Conservation (phyloP, 2,113 vertebrate genomes). For the Collichthys lucidus region DNA sequence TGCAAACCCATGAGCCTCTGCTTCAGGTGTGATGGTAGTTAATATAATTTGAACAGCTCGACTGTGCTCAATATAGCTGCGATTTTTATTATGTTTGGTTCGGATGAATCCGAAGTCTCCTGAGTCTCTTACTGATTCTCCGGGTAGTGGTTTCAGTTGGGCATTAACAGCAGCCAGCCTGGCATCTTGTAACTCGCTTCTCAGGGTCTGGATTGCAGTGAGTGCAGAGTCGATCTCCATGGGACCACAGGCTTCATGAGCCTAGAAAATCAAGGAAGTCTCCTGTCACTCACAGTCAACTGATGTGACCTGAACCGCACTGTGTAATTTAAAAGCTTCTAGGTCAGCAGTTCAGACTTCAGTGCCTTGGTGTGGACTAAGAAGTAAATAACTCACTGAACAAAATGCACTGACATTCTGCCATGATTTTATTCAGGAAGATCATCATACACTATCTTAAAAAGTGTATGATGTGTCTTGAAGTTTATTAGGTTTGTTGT, state of each 20-base stretch:
- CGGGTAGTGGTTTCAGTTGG: conserved; percentile 95
- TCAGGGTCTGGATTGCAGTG: conserved; percentile 92
- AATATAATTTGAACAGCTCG: background rate
- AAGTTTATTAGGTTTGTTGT: background rate
- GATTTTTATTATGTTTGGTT: background rate
- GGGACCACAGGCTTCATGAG: conserved; percentile 97
- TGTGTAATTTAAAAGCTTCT: background rate
- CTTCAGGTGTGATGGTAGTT: background rate
- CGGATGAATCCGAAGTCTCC: conserved; percentile 12
- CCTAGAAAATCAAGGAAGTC: conserved; percentile 79
- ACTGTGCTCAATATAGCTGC: background rate
- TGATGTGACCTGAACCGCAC: background rate
- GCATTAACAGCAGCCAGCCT: conserved; percentile 90
- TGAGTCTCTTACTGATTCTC: conserved; percentile 89
- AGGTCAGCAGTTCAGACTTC: background rate
- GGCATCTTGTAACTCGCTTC: conserved; percentile 94
- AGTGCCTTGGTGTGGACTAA: background rate
- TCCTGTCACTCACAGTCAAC: background rate
- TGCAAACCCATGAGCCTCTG: background rate
- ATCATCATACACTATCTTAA: background rate
- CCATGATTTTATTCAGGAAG: background rate
- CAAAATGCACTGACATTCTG: background rate
- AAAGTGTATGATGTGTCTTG: too few relatives aligned
- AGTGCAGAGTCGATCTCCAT: conserved; percentile 98
- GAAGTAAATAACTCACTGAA: background rate